A percentile compares a stretch with the other conserved stretches of the same genome.
These are phyloP conservation scores for Archaeoteleia sp. DNA, from an alignment of 2,888 invertebrate species.

Conservation along the genomic window DNA sequence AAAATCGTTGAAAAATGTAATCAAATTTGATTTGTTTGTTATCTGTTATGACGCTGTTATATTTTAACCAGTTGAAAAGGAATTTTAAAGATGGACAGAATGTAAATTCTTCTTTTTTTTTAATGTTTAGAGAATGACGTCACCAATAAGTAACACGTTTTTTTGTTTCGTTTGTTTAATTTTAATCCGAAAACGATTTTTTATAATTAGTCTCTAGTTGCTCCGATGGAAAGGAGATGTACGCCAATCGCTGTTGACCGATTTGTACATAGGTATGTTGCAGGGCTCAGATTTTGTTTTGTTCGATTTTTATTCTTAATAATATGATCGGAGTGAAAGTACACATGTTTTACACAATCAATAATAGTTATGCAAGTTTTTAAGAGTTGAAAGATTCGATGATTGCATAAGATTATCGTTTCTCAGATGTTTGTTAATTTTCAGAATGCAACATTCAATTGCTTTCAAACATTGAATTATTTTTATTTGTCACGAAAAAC, in stretches of 20 bases:
- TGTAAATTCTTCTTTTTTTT: too few species aligned
- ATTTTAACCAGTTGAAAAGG: too few species aligned
- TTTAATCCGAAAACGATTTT: constrained; percentile 4
- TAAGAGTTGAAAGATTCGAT: constrained; percentile 17
- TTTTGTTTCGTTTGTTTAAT: constrained; percentile 3
- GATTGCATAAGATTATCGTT: neutral
- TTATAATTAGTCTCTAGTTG: constrained; percentile 27
- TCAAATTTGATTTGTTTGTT: too few species aligned
- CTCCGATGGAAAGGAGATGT: constrained; percentile 17
- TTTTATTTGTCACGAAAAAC: neutral
- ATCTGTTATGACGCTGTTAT: too few species aligned
- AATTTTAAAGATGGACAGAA: too few species aligned
- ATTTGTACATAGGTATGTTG: constrained; percentile 47
- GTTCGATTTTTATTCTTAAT: constrained; percentile 31
- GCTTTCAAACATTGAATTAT: neutral
- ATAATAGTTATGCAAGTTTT: constrained; percentile 6
- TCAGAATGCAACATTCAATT: constrained; percentile 8
- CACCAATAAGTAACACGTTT: constrained; percentile 1
- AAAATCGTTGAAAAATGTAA: too few species aligned
- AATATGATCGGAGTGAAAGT: constrained; percentile 13
- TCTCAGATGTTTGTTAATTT: constrained; percentile 11
- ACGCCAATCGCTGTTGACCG: constrained; percentile 44
- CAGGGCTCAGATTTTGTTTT: constrained; percentile 37
- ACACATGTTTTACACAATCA: constrained; percentile 4
- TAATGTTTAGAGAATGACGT: too few species aligned